Conservation (phyloP, 2,113 vertebrate genomes). For the Dryoscopus gambensis region DNA sequence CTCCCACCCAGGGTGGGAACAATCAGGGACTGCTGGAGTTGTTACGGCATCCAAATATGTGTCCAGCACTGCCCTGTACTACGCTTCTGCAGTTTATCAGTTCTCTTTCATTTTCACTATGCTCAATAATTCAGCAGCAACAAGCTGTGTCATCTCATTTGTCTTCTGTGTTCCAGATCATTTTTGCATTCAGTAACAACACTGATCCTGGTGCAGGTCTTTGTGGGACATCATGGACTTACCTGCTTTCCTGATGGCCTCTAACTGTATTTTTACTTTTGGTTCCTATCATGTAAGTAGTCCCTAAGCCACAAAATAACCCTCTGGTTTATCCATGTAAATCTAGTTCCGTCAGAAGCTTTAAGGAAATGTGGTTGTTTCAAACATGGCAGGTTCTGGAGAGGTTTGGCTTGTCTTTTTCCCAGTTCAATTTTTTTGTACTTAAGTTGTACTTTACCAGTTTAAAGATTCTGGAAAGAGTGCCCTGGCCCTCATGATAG, state of each 20-base stretch:
- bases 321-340: background rate
- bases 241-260: background rate
- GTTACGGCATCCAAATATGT: background rate
- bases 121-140: background rate
- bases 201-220: background rate
- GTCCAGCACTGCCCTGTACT: background rate
- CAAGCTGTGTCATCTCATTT: background rate
- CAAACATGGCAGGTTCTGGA: background rate
- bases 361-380: background rate
- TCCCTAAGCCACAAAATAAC: background rate
- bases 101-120: background rate
- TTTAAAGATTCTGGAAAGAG: slow-evolving; percentile 96
- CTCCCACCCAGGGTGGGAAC: background rate
- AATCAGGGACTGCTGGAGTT: background rate
- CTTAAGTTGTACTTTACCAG: slow-evolving; percentile 81
- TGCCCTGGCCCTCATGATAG: slow-evolving; percentile 86
- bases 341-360: background rate
- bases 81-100: background rate
- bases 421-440: background rate
- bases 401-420: background rate
- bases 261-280: background rate
- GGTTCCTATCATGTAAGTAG: background rate
- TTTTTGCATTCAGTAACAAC: background rate
- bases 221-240: background rate
- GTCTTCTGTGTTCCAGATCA: background rate